Percentiles rank a stretch among this genome's conserved stretches.
Conservation (phyloP, 2,113 vertebrate genomes). For the Ptilonorhynchus violaceus region DNA sequence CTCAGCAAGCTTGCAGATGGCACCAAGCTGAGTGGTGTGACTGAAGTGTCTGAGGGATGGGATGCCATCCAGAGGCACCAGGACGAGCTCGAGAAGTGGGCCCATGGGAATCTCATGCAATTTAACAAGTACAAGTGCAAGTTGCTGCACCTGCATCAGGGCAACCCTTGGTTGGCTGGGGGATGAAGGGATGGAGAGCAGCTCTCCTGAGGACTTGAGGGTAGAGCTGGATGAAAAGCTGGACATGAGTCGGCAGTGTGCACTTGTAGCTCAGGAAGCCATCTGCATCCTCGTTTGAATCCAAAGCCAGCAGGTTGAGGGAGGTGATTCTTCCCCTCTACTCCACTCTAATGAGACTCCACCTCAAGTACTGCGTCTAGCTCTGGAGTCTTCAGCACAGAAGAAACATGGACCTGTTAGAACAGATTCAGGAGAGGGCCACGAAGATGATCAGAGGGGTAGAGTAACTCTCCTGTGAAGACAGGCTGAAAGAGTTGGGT, state of each 20-base stretch:
- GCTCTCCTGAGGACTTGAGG: neutral
- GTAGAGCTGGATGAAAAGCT: neutral
- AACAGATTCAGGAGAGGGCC: neutral
- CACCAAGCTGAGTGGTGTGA: neutral
- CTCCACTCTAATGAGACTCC: neutral
- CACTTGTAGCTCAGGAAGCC: neutral
- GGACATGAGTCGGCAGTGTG: neutral
- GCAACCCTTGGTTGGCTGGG: accelerated
- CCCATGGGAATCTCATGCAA: neutral
- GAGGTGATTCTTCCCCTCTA: neutral
- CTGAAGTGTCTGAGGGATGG: neutral
- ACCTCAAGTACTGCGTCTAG: too few relatives aligned
- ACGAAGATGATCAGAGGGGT: neutral
- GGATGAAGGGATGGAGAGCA: neutral
- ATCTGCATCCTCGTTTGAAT: neutral
- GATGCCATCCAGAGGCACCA: neutral
- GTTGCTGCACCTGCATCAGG: neutral
- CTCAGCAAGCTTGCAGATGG: neutral
- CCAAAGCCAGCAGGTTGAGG: neutral
- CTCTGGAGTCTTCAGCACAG: neutral
- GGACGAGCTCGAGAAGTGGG: neutral
- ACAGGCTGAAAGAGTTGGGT: neutral
- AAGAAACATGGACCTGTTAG: neutral
- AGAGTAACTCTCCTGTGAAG: neutral
- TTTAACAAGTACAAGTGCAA: neutral